These are phyloP conservation scores for Anguilla rostrata DNA, from an alignment of 2,113 vertebrate species.

Conservation along the genomic window DNA sequence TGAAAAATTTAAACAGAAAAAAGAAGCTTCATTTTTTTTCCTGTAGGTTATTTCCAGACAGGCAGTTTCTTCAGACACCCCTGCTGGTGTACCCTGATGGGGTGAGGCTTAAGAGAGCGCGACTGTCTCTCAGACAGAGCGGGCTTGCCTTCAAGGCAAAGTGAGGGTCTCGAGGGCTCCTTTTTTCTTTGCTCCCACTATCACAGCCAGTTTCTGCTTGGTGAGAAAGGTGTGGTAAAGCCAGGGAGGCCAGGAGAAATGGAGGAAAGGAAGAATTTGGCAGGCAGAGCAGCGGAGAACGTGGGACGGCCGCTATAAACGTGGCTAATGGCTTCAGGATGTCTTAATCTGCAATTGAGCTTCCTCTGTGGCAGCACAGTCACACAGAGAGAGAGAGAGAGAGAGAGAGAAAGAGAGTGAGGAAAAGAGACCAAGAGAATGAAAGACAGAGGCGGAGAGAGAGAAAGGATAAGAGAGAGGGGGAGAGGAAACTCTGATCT, in stretches of 20 bases:
- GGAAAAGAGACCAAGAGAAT: no score
- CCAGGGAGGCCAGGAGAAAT: neutral
- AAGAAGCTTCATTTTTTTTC: neutral
- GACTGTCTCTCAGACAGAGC: neutral
- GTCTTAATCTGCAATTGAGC: constrained; percentile 4
- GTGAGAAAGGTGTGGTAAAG: neutral
- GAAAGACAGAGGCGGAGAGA: no score
- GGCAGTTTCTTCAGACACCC: neutral
- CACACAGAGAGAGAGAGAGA: neutral
- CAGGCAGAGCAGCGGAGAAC: neutral
- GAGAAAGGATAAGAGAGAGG: neutral
- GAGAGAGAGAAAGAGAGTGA: no score
- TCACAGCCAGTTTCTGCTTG: no score
- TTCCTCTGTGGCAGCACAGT: neutral
- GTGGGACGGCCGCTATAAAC: neutral
- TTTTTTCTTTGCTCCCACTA: neutral
- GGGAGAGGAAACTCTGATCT: neutral
- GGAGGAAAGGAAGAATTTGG: neutral
- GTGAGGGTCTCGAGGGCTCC: neutral
- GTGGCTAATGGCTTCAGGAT: constrained; percentile 9
- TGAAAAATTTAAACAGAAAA: neutral
- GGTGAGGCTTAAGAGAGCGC: neutral
- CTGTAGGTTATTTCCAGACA: neutral
- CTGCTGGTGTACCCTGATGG: neutral
- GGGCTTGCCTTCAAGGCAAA: neutral